phyloP scores from a whole-genome alignment of 1,140 invertebrate species.

The Heterodera schachtii region DNA sequence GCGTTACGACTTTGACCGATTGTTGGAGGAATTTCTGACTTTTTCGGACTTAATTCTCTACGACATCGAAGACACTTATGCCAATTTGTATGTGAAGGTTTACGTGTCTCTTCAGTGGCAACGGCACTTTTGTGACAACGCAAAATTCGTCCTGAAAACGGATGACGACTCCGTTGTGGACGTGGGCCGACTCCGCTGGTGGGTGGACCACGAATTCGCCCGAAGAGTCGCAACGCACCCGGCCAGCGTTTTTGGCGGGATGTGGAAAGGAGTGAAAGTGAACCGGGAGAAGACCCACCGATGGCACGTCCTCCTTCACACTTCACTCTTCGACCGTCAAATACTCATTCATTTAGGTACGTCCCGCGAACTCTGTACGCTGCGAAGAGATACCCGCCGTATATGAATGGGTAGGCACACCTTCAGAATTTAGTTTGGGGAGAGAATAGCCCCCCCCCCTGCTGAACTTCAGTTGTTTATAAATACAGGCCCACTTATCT shows the following conservation, averaged over 20 bases:
- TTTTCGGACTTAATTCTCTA: slow-evolving; percentile 41
- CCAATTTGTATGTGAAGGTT: slow-evolving; percentile 42
- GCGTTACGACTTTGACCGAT: slow-evolving; percentile 12
- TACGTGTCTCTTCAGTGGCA: slow-evolving; percentile 39
- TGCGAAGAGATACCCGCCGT: slow-evolving; percentile 8
- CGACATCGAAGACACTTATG: slow-evolving; percentile 40
- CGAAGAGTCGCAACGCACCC: not conserved
- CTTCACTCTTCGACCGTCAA: slow-evolving; percentile 1
- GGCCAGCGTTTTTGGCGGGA: slow-evolving; percentile 31
- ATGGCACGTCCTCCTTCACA: slow-evolving; percentile 29
- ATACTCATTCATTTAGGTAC: slow-evolving; percentile 31
- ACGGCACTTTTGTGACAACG: slow-evolving; percentile 20
- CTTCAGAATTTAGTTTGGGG: too few species aligned
- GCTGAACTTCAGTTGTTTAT: too few species aligned
- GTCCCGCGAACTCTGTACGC: slow-evolving; percentile 15
- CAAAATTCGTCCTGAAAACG: slow-evolving; percentile 33
- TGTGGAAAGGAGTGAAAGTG: slow-evolving; percentile 33
- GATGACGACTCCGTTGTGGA: slow-evolving; percentile 42
- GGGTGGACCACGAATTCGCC: slow-evolving; percentile 38
- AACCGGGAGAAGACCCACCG: slow-evolving; percentile 26
- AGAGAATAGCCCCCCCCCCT: too few species aligned
- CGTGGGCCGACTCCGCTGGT: slow-evolving; percentile 27
- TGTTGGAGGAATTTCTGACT: slow-evolving; percentile 18
- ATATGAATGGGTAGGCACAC: slow-evolving; percentile 16
- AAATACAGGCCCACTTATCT: slow-evolving; percentile 21